A percentile compares a stretch with the other conserved stretches of the same genome.
These are phyloP conservation scores for Phyllostomus discolor DNA, from an alignment of 2,113 vertebrate species.

Conservation along the genomic window DNA sequence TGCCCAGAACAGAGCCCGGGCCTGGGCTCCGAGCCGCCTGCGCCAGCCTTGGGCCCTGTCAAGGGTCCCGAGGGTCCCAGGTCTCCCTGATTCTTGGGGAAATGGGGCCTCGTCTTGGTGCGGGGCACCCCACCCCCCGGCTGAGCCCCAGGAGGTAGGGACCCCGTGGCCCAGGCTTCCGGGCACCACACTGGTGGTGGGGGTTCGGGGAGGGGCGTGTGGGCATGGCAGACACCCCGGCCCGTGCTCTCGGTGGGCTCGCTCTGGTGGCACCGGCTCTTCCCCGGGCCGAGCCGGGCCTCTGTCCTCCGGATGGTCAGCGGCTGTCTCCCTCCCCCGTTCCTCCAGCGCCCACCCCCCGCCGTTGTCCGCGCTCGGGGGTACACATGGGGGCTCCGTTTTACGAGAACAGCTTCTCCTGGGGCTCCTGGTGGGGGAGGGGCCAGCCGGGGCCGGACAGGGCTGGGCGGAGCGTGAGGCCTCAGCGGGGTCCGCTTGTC, in stretches of 20 bases:
- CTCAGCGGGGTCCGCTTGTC: not conserved
- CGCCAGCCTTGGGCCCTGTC: not conserved
- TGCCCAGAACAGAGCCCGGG: accelerated
- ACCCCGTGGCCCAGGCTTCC: not conserved
- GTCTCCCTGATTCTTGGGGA: not conserved
- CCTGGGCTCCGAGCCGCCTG: not conserved
- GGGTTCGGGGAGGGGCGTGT: accelerated
- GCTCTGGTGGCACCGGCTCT: not conserved
- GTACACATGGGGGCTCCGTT: too few species aligned
- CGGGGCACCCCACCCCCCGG: not conserved
- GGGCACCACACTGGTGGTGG: accelerated
- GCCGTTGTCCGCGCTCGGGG: too few species aligned
- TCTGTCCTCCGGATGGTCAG: not conserved
- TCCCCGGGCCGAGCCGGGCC: not conserved
- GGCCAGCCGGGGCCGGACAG: not conserved
- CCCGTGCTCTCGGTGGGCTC: not conserved
- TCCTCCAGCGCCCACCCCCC: too few species aligned
- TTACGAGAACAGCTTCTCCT: not conserved
- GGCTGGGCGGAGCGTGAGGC: not conserved
- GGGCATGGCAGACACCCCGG: too few species aligned
- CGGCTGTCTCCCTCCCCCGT: accelerated
- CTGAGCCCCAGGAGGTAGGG: not conserved
- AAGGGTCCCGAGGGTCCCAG: too few species aligned
- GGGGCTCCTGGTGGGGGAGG: not conserved
- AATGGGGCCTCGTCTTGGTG: not conserved